These are phyloP conservation scores for Tolmerus cingulatus DNA, from an alignment of 2,888 invertebrate genomes.

Conservation along the genomic window DNA sequence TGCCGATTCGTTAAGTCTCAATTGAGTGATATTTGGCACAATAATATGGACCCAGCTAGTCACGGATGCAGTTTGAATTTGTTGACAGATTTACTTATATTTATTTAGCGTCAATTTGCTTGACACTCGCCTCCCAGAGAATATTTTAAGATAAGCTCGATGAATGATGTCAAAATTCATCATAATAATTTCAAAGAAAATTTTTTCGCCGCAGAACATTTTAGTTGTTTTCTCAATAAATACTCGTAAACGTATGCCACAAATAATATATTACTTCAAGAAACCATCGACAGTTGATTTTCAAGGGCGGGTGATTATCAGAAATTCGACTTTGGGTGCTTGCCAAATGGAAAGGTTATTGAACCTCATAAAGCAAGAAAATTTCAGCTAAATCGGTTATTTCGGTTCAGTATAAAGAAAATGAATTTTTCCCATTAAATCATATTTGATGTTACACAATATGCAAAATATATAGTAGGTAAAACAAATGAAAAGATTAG, in stretches of 20 bases:
- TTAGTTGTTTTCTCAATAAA: not conserved
- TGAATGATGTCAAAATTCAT: not conserved
- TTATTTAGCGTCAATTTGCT: not conserved
- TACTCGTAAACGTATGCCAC: not conserved
- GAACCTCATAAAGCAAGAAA: not conserved
- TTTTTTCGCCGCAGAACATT: not conserved
- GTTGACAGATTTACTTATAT: not conserved
- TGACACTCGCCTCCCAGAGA: not conserved
- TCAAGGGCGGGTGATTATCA: not conserved
- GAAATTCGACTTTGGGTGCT: not conserved
- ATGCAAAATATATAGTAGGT: too few species aligned
- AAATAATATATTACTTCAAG: not conserved
- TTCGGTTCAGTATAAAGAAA: too few species aligned
- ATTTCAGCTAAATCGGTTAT: not conserved
- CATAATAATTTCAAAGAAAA: not conserved
- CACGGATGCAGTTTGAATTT: not conserved
- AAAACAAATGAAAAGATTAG: too few species aligned
- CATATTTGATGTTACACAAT: too few species aligned
- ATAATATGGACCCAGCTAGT: not conserved
- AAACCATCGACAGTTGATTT: not conserved
- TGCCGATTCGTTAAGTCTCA: not conserved
- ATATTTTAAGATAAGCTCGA: not conserved
- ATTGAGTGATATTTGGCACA: not conserved
- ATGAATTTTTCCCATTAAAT: too few species aligned
- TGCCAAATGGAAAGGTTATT: not conserved